Conservation (phyloP, 2,888 invertebrate species). For the Octodonta nipae region DNA sequence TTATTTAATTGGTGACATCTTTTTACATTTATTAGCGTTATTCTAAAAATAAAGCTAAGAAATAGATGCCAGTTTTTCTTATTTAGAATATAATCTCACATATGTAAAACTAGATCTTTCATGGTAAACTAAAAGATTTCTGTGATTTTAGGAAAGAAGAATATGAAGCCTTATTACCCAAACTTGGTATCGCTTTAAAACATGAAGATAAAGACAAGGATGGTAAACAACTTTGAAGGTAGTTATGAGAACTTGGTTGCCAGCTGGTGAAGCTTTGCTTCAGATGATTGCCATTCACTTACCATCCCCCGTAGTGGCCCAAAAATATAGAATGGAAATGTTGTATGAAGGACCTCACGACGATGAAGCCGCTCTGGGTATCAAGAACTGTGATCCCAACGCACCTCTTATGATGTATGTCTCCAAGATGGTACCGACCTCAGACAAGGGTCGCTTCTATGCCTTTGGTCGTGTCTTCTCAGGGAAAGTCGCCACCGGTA, state of each 20-base stretch:
- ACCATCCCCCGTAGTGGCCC: constrained; percentile 96
- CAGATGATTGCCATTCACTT: constrained; percentile 99
- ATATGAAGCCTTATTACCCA: constrained; percentile 71
- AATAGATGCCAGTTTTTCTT: background rate
- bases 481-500: constrained; percentile 75
- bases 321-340: constrained; percentile 99
- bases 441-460: constrained; percentile 99
- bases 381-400: constrained; percentile 81
- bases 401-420: constrained; percentile 99
- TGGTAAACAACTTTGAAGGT: constrained; percentile 93
- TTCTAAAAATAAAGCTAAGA: background rate
- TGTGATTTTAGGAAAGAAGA: constrained; percentile 68
- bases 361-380: constrained; percentile 59
- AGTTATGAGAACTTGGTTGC: constrained; percentile 98
- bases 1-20: no score
- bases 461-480: constrained; percentile 99
- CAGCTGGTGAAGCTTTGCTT: constrained; percentile 97
- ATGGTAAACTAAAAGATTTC: background rate
- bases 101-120: no score
- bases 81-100: no score
- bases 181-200: constrained; percentile 82
- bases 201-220: constrained; percentile 93
- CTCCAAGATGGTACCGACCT: constrained; percentile 99
- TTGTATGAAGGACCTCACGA: constrained; percentile 97
- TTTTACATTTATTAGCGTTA: no score